Conservation (phyloP, 2,888 invertebrate species). For the Agriopis leucophaearia region DNA sequence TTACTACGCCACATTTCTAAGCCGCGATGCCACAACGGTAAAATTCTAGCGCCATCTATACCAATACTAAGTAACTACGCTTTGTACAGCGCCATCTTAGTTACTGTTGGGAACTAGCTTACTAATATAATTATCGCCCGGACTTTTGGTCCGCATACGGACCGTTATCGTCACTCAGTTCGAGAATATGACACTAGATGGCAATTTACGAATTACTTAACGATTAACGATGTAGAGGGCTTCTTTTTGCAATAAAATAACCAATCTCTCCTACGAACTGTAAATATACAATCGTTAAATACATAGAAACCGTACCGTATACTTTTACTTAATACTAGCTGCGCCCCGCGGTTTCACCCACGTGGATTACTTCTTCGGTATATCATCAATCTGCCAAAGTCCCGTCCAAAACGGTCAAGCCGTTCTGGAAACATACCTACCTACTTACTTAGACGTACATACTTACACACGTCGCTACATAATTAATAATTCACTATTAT, state of each 20-base stretch:
- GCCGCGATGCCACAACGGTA: conserved; percentile 25
- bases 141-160: neutral
- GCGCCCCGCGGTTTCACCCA: no score
- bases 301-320: no score
- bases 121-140: neutral
- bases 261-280: no score
- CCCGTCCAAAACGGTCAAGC: no score
- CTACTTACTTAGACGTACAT: no score
- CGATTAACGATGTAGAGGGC: conserved; percentile 13
- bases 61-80: neutral
- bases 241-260: neutral
- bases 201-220: neutral
- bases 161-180: neutral
- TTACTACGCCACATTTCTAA: conserved; percentile 67
- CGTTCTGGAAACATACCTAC: no score
- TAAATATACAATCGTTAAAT: no score
- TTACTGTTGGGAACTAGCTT: neutral
- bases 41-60: conserved; percentile 5
- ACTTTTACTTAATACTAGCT: no score
- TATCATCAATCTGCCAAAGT: no score
- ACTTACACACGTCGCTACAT: no score
- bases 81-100: conserved; percentile 35
- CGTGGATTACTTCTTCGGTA: no score
- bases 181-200: neutral
- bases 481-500: no score